Conservation (phyloP, 2,888 invertebrate species). For the Volucella zonaria region DNA sequence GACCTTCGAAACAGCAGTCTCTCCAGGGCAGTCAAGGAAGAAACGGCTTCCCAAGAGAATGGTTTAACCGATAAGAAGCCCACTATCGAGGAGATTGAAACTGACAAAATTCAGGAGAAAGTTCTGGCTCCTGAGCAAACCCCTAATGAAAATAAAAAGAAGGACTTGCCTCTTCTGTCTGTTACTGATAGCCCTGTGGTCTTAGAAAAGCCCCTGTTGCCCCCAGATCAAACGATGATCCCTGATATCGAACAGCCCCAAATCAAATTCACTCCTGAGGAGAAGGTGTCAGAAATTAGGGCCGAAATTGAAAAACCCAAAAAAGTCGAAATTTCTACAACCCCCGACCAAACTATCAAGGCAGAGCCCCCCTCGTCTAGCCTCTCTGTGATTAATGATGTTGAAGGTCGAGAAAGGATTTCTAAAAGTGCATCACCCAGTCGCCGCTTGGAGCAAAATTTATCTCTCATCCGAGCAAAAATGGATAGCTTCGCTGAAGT, state of each 20-base stretch:
- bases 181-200: too few species aligned
- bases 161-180: too few species aligned
- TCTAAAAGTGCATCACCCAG: constrained; percentile 55
- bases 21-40: constrained; percentile 57
- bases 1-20: constrained; percentile 53
- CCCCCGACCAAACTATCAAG: background rate
- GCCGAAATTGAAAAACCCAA: background rate
- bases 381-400: background rate
- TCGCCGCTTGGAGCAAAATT: constrained; percentile 40
- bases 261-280: background rate
- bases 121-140: too few species aligned
- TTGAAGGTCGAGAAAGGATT: constrained; percentile 15
- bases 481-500: constrained; percentile 67
- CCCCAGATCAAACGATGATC: too few species aligned
- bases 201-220: too few species aligned
- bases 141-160: too few species aligned
- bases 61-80: background rate
- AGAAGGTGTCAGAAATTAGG: background rate
- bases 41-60: constrained; percentile 15
- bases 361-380: background rate
- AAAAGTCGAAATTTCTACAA: background rate
- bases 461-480: constrained; percentile 55
- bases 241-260: background rate
- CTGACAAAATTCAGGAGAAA: too few species aligned
- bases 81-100: too few species aligned